Evolutionary conservation across 1,140 invertebrate species (phyloP).

Genomic region (Dreissena rostriformis): DNA sequence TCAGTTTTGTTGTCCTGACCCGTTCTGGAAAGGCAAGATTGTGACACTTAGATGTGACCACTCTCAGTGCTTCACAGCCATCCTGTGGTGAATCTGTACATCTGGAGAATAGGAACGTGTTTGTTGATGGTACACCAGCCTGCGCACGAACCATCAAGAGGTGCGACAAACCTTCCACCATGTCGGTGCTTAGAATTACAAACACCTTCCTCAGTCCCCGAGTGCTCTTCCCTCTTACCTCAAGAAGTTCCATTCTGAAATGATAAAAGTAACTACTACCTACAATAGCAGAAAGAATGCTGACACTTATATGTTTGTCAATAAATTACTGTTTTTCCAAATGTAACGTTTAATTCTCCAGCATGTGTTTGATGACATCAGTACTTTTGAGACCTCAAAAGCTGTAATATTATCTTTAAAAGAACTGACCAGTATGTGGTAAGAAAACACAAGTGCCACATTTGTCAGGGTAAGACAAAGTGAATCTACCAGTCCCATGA

Average conservation of each 20-base stretch:
- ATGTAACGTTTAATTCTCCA: not conserved
- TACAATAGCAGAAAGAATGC: too few species aligned
- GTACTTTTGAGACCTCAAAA: not conserved
- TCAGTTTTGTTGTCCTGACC: constrained; percentile 26
- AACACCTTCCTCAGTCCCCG: constrained; percentile 2
- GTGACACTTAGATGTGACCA: constrained; percentile 34
- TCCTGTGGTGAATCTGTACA: constrained; percentile 22
- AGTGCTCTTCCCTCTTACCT: constrained; percentile 16
- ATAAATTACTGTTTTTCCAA: too few species aligned
- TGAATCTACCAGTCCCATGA: too few species aligned
- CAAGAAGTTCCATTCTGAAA: not conserved
- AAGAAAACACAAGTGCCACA: not conserved
- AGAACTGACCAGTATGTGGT: not conserved
- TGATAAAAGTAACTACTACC: too few species aligned
- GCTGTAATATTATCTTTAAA: constrained; percentile 5
- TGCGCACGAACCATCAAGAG: too few species aligned
- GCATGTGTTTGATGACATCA: not conserved
- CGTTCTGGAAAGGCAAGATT: not conserved
- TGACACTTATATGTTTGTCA: too few species aligned
- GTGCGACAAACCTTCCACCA: not conserved
- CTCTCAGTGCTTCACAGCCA: constrained; percentile 26
- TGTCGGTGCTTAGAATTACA: not conserved
- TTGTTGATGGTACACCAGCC: too few species aligned
- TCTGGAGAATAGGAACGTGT: constrained; percentile 1
- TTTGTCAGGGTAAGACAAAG: too few species aligned